Evolutionary conservation across 2,888 invertebrate genomes (phyloP), one percentile per base, ranked within the genome.

Genomic region (Tribolium freemani): DNA sequence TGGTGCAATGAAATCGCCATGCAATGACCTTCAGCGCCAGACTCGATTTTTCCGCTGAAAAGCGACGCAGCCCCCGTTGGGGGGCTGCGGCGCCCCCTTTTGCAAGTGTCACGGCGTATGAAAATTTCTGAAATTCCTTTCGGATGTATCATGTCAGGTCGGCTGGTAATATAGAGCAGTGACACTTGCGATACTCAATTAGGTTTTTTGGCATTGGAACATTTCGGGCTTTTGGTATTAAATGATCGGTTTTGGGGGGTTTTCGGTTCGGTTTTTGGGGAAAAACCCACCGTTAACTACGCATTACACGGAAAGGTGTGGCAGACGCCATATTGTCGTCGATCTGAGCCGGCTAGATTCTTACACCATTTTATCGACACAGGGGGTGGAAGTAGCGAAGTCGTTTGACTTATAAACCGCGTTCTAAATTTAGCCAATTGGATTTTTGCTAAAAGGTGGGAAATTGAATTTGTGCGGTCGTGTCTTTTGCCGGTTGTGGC

Each of bases 281-380:
- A 53, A 61, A 61, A 46, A 51, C 54, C 54, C 60, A 54, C 10
- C 16, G 31, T 53, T 11, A 80, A 81, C 83, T 84, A 83, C 84
- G 85, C 84, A 84, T 85, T 84, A 83, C 75, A 77, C 75, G 71
- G 76, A 83, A 84, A 86, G 86, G 86, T 86, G 86, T 86, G 86
- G 86, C 85, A 79, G 83, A 80, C 85, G 86, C 86, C 86, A 86
- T 86, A 82, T 86, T 86, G 86, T 82, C 80, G 86, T 82, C 80
- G 83, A 80, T 77, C 78, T 5, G 26, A 72, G 77, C 73, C 66
- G 66, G 73, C 70, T 69, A 71, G 54, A 31, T 51, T 60, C 56
- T 61, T 38, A 50, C 26, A 48, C 67, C 57, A 44, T 61, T 80
- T 83, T 80, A 80, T 81, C 81, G 78, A 76, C 77, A 75, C 75